phyloP scores from a whole-genome alignment of 1,140 invertebrate species.

The Drosophila sturtevanti region DNA sequence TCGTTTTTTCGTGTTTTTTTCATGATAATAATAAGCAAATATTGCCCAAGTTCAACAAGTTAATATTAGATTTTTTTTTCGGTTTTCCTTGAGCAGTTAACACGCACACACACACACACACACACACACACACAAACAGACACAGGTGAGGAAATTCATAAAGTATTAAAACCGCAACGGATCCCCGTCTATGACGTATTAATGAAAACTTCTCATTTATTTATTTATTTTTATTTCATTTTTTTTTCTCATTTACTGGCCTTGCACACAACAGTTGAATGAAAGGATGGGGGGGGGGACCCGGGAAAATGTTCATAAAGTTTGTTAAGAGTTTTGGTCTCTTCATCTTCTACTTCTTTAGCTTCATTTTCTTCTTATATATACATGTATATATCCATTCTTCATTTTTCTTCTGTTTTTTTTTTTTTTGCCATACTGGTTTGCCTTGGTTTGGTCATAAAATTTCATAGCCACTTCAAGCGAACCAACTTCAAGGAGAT shows the following conservation, averaged over 20 bases:
- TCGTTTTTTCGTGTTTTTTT: no score
- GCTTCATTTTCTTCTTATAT: constrained; percentile 6
- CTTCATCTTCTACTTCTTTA: neutral
- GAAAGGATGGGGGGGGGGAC: neutral
- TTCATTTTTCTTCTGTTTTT: neutral
- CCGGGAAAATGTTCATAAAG: constrained; percentile 12
- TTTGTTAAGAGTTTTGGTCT: neutral
- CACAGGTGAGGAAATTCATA: no score
- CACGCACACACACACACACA: no score
- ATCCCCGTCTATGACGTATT: neutral
- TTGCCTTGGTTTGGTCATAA: constrained; percentile 68
- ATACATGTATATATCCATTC: no score
- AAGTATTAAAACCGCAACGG: neutral
- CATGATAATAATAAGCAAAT: constrained; percentile 26
- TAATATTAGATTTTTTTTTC: no score
- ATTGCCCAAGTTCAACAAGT: neutral
- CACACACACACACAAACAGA: no score
- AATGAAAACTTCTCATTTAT: no score
- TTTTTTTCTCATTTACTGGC: no score
- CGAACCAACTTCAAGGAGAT: neutral
- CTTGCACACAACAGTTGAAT: no score
- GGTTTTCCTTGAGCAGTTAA: neutral
- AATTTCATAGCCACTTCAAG: constrained; percentile 20
- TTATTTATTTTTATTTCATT: no score
- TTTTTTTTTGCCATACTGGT: constrained; percentile 33